phyloP scores from a whole-genome alignment of 1,140 invertebrate genomes.

The Magallana gigas region DNA sequence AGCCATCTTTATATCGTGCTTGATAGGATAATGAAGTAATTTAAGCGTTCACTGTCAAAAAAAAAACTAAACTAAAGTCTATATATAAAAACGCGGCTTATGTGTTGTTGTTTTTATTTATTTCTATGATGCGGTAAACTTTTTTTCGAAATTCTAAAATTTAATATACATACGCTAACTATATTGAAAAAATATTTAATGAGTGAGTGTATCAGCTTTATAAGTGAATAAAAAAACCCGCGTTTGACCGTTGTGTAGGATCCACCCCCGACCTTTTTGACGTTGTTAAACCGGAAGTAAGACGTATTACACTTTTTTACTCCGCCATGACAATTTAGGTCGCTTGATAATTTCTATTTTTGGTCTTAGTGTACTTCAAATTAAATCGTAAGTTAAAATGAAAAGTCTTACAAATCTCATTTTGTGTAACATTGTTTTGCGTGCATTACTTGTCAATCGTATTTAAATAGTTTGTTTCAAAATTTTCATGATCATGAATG shows the following conservation, averaged over 20 bases:
- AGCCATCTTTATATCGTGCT: too few species aligned
- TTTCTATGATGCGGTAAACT: too few species aligned
- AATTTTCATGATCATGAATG: background rate
- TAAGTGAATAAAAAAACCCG: too few species aligned
- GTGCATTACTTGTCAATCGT: background rate
- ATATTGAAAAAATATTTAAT: too few species aligned
- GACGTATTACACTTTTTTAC: background rate
- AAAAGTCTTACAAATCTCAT: background rate
- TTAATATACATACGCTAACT: too few species aligned
- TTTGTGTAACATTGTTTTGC: background rate
- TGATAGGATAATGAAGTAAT: too few species aligned
- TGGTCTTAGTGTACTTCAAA: background rate
- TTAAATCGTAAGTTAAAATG: background rate
- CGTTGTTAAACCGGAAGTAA: constrained; percentile 7
- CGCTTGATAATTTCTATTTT: background rate
- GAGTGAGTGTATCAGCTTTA: too few species aligned
- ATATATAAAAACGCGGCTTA: too few species aligned
- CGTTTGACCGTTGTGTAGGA: background rate
- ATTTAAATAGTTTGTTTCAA: background rate
- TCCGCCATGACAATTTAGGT: constrained; percentile 22
- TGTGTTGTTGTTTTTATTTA: too few species aligned
- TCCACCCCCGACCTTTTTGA: background rate
- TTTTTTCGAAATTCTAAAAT: too few species aligned
- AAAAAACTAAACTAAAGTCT: too few species aligned
- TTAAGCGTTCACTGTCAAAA: too few species aligned